phyloP scores from a whole-genome alignment of 1,140 invertebrate genomes.

The Drosophila chauvacae region DNA sequence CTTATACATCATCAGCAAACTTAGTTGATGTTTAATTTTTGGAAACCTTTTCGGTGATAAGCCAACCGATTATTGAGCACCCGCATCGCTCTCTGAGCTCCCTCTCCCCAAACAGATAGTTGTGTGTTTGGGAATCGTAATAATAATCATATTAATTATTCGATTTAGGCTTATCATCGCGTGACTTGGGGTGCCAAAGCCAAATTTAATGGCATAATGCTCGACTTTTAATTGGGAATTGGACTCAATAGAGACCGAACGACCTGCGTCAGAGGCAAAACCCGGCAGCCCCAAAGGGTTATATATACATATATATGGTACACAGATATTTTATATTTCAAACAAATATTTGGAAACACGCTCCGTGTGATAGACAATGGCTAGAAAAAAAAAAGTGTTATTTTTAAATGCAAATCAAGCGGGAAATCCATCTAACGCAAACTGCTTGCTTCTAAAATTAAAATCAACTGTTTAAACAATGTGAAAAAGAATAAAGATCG shows the following conservation, averaged over 20 bases:
- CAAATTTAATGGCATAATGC: conserved; percentile 39
- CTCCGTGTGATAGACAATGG: conserved; percentile 30
- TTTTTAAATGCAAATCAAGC: conserved; percentile 61
- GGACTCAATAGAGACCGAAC: neutral
- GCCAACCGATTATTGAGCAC: conserved; percentile 6
- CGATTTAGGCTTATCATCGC: conserved; percentile 79
- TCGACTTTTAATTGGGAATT: conserved; percentile 50
- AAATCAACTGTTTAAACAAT: conserved; percentile 75
- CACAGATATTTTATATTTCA: neutral
- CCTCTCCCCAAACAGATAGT: conserved; percentile 36
- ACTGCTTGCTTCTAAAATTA: conserved; percentile 62
- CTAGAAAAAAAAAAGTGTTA: neutral
- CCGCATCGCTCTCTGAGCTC: neutral
- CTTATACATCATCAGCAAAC: neutral
- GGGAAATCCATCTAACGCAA: conserved; percentile 60
- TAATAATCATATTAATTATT: conserved; percentile 55
- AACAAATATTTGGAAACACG: conserved; percentile 63
- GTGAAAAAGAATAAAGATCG: conserved; percentile 1
- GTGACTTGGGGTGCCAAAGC: conserved; percentile 46
- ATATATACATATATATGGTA: neutral
- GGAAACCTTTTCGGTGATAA: conserved; percentile 2
- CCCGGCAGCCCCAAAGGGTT: conserved; percentile 16
- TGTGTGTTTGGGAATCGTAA: neutral
- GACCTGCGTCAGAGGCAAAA: conserved; percentile 47
- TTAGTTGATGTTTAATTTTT: conserved; percentile 2